A percentile compares a stretch with the other conserved stretches of the same genome.
These are phyloP conservation scores for Adelphocoris suturalis DNA, from an alignment of 2,888 invertebrate species.

Conservation along the genomic window DNA sequence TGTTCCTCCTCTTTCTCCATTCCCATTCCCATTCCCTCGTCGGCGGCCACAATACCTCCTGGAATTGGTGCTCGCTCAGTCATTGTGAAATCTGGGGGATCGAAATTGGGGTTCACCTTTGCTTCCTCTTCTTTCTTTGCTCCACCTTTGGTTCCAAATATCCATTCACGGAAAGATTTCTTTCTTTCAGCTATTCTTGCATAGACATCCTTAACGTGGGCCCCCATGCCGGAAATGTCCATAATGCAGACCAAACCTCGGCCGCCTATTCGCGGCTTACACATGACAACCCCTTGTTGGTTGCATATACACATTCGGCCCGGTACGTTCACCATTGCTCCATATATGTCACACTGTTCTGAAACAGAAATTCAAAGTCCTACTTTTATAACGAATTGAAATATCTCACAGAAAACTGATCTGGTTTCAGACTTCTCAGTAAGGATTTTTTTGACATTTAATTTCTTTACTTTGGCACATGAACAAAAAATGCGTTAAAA, in stretches of 20 bases:
- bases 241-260: neutral
- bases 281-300: neutral
- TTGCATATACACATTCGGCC: neutral
- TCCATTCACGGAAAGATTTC: neutral
- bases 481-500: no score
- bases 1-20: neutral
- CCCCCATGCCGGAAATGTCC: neutral
- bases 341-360: neutral
- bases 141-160: neutral
- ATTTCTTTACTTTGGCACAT: no score
- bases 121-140: neutral
- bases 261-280: neutral
- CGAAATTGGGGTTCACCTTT: neutral
- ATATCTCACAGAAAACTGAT: no score
- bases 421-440: no score
- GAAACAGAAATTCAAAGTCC: neutral
- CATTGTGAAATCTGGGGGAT: constrained; percentile 3
- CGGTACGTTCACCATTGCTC: neutral
- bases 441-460: no score
- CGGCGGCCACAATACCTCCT: neutral
- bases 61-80: neutral
- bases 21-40: neutral
- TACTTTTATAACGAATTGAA: no score
- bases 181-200: neutral
- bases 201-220: neutral